phyloP scores from a whole-genome alignment of 53 echinoderm and acorn worm species.

The Arbacia lixula region DNA sequence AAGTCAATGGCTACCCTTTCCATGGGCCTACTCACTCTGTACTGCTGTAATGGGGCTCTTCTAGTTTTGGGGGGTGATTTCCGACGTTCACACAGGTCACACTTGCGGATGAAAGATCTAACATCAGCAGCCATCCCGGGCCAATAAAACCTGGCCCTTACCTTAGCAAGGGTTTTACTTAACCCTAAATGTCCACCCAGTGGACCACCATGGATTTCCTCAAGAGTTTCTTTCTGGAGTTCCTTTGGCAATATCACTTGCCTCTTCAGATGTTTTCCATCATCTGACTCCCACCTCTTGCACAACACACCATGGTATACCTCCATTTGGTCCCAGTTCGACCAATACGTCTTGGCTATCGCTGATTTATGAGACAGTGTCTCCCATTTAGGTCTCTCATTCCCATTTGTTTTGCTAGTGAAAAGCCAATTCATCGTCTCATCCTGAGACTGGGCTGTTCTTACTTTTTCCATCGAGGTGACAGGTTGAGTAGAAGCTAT shows the following conservation, averaged over 20 bases:
- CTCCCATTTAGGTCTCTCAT: too few species aligned
- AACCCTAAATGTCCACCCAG: conserved; percentile 46
- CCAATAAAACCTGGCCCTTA: conserved; percentile 42
- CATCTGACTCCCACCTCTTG: neutral
- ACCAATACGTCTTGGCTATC: neutral
- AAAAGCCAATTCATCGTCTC: too few species aligned
- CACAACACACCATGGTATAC: neutral
- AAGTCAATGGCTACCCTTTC: conserved; percentile 44
- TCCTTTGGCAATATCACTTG: neutral
- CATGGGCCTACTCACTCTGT: neutral
- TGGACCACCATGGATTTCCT: neutral
- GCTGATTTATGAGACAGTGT: conserved; percentile 7
- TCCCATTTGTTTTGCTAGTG: too few species aligned
- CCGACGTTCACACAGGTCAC: conserved; percentile 23
- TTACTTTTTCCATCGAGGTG: neutral
- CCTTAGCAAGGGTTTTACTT: conserved; percentile 17
- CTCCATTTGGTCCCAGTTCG: neutral
- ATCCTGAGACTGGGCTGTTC: neutral
- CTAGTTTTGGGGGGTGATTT: neutral
- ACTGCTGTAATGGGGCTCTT: conserved; percentile 38
- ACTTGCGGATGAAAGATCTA: conserved; percentile 8
- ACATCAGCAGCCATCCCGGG: conserved; percentile 28
- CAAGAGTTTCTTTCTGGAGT: neutral
- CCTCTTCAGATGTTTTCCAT: neutral
- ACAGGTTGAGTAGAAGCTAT: too few species aligned